Evolutionary conservation across 2,113 vertebrate species (phyloP).

Genomic region (Bolborhynchus lineola): DNA sequence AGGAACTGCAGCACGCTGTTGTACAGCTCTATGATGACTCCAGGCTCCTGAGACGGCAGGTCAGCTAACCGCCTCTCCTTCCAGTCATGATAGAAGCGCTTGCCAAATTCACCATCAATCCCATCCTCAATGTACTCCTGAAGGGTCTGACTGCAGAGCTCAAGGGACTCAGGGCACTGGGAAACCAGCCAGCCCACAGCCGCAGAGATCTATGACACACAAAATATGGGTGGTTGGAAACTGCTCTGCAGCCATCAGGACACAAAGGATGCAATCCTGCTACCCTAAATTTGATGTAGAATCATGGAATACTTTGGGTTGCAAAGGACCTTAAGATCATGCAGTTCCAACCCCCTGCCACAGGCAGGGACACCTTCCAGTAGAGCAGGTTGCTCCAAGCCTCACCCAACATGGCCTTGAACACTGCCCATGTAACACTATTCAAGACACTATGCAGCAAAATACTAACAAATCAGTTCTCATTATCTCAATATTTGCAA

Average conservation of each 20-base stretch:
- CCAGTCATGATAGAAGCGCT: conserved; percentile 79
- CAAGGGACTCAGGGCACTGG: conserved; percentile 69
- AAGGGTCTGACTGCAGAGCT: conserved; percentile 84
- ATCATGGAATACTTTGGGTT: background rate
- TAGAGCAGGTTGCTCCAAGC: background rate
- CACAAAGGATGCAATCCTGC: background rate
- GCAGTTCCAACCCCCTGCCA: background rate
- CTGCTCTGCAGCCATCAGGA: background rate
- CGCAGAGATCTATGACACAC: conserved; percentile 71
- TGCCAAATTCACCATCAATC: conserved; percentile 80
- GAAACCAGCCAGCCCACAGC: conserved; percentile 85
- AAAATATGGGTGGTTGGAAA: background rate
- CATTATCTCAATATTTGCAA: background rate
- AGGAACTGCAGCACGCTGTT: conserved; percentile 84
- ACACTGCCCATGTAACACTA: background rate
- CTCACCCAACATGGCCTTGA: background rate
- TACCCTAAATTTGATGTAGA: fast-evolving
- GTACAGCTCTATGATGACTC: conserved; percentile 82
- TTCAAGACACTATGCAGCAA: background rate
- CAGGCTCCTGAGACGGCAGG: conserved; percentile 80
- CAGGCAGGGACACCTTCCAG: background rate
- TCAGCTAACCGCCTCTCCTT: conserved; percentile 72
- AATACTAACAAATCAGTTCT: background rate
- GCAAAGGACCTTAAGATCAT: background rate
- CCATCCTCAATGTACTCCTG: conserved; percentile 83